Conservation (phyloP, 2,797 vertebrate genomes). For the Rhadinocentrus ornatus region DNA sequence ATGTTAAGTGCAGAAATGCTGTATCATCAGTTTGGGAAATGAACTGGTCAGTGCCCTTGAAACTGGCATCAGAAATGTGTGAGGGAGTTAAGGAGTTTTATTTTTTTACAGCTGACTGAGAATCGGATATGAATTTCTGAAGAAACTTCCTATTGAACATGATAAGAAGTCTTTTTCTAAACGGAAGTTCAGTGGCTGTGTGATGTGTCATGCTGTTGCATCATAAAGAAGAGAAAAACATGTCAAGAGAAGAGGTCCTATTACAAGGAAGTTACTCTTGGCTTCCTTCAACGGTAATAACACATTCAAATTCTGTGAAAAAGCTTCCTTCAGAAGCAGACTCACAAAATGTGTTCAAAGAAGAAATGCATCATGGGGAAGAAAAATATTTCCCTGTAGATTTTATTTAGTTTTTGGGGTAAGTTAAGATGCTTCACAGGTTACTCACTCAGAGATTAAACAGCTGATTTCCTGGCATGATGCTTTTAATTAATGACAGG, state of each 20-base stretch:
- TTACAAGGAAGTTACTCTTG: background rate
- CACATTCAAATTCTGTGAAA: background rate
- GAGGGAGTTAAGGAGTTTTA: background rate
- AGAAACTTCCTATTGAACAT: fast-evolving
- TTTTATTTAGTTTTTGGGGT: background rate
- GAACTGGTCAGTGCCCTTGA: too few species aligned
- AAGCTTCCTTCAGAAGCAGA: background rate
- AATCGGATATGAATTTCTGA: background rate
- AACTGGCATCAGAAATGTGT: too few species aligned
- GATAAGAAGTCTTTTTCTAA: background rate
- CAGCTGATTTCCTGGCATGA: background rate
- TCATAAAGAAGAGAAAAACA: background rate
- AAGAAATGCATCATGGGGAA: background rate
- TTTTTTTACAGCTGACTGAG: background rate
- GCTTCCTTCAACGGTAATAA: background rate
- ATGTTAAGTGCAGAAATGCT: too few species aligned
- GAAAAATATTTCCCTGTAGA: background rate
- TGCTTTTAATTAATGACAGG: background rate
- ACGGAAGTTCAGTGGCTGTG: background rate
- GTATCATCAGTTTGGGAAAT: too few species aligned
- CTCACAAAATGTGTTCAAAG: background rate
- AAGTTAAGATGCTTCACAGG: background rate
- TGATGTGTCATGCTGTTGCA: background rate
- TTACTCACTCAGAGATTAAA: background rate
- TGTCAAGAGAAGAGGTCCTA: background rate